A percentile compares a stretch with the other conserved stretches of the same genome.
These are phyloP conservation scores for Erpobdella octoculata DNA, from an alignment of 2,888 invertebrate species.

Conservation along the genomic window DNA sequence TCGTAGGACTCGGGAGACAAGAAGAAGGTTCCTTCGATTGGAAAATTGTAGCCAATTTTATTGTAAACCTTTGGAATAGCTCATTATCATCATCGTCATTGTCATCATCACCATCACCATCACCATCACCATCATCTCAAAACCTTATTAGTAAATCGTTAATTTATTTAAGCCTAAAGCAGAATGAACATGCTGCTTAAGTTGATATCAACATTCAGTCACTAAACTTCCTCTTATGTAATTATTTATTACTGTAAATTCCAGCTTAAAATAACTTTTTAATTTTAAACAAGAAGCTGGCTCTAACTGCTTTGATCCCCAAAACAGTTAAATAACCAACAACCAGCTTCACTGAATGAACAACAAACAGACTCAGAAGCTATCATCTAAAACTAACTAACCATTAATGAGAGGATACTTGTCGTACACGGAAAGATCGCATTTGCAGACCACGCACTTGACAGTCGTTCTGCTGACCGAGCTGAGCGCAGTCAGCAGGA, in stretches of 20 bases:
- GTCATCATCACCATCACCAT: background rate
- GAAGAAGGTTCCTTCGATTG: slow-evolving; percentile 71
- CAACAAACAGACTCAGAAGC: background rate
- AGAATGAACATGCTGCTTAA: no score
- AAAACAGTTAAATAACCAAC: background rate
- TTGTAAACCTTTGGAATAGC: no score
- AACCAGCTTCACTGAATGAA: background rate
- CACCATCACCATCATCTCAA: no score
- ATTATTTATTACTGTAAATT: no score
- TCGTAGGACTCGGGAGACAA: slow-evolving; percentile 71
- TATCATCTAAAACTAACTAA: background rate
- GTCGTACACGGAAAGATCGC: slow-evolving; percentile 84
- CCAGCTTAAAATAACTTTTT: no score
- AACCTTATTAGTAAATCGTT: no score
- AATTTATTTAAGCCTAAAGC: no score
- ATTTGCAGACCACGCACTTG: slow-evolving; percentile 71
- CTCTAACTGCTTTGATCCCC: background rate
- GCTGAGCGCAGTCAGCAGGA: slow-evolving; percentile 86
- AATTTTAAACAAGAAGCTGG: background rate
- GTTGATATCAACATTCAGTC: no score
- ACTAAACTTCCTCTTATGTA: no score
- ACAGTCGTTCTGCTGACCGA: slow-evolving; percentile 73
- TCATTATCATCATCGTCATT: background rate
- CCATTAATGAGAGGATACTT: slow-evolving; percentile 85
- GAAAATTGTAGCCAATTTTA: background rate